Evolutionary conservation across 2,113 vertebrate species (phyloP).

Genomic region (Sterrhoptilus dennistouni): DNA sequence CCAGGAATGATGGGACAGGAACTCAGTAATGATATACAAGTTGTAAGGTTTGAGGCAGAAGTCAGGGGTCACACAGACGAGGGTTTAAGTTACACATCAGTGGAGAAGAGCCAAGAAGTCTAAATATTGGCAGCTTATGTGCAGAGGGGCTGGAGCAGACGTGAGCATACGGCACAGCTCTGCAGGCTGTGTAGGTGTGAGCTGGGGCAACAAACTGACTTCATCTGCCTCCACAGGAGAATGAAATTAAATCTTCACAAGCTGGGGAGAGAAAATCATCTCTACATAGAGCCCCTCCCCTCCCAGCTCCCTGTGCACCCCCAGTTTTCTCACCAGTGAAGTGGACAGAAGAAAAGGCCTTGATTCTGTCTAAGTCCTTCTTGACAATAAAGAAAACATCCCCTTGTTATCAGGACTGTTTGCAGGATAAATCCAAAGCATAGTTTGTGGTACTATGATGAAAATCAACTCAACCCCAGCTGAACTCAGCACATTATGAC

Average conservation of each 20-base stretch:
- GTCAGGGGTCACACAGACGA: background rate
- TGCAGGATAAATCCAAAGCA: background rate
- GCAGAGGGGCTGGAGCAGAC: background rate
- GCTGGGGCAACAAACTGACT: background rate
- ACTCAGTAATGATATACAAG: slow-evolving; percentile 3
- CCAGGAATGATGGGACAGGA: background rate
- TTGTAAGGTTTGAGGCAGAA: slow-evolving; percentile 12
- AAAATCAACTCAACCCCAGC: background rate
- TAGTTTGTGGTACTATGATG: background rate
- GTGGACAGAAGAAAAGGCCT: background rate
- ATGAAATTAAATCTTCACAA: background rate
- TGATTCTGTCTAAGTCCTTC: background rate
- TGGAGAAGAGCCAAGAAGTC: background rate
- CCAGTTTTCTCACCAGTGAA: background rate
- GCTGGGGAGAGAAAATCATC: background rate
- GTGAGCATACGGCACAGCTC: background rate
- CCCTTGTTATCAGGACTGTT: background rate
- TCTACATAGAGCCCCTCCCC: background rate
- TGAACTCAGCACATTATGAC: background rate
- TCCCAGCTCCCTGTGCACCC: background rate
- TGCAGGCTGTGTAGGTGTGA: background rate
- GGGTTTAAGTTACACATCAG: background rate
- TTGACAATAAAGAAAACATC: background rate
- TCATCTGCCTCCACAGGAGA: background rate
- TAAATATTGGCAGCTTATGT: background rate